phyloP scores from a whole-genome alignment of 2,797 vertebrate genomes.

The Poeciliopsis gracilis region DNA sequence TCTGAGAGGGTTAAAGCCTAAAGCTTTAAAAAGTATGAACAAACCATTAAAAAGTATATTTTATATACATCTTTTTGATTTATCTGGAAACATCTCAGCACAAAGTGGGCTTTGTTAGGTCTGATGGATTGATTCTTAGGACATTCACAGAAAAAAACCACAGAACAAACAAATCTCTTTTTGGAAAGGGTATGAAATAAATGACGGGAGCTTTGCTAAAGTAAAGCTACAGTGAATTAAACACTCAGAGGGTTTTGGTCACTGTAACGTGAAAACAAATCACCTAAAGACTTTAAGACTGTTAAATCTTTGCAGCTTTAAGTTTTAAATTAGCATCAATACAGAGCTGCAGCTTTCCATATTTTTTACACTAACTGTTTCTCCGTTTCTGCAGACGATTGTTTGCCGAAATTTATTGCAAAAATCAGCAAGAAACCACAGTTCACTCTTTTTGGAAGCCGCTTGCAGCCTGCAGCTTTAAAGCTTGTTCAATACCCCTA shows the following conservation, averaged over 20 bases:
- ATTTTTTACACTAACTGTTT: constrained; percentile 52
- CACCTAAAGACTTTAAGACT: constrained; percentile 83
- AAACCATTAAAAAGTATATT: constrained; percentile 32
- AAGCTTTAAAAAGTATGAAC: constrained; percentile 22
- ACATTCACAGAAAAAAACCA: constrained; percentile 43
- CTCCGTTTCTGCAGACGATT: constrained; percentile 29
- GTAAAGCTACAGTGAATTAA: constrained; percentile 63
- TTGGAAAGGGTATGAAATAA: constrained; percentile 39
- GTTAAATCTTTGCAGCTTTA: constrained; percentile 81
- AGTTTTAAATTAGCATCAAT: constrained; percentile 65
- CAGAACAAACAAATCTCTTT: constrained; percentile 33
- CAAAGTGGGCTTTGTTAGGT: constrained; percentile 30
- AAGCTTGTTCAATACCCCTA: constrained; percentile 13
- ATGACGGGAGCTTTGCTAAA: constrained; percentile 47
- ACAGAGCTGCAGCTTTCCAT: constrained; percentile 46
- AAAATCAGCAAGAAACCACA: constrained; percentile 28
- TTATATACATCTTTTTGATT: constrained; percentile 48
- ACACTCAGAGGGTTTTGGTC: constrained; percentile 62
- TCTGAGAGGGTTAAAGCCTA: constrained; percentile 44
- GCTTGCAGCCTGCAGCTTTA: constrained; percentile 28
- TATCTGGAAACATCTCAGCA: constrained; percentile 33
- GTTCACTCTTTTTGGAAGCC: constrained; percentile 22
- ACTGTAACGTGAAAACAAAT: constrained; percentile 70
- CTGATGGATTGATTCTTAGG: constrained; percentile 37
- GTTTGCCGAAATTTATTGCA: constrained; percentile 35